Conservation (phyloP, 2,888 invertebrate genomes). For the Sarcophaga rosellei region DNA sequence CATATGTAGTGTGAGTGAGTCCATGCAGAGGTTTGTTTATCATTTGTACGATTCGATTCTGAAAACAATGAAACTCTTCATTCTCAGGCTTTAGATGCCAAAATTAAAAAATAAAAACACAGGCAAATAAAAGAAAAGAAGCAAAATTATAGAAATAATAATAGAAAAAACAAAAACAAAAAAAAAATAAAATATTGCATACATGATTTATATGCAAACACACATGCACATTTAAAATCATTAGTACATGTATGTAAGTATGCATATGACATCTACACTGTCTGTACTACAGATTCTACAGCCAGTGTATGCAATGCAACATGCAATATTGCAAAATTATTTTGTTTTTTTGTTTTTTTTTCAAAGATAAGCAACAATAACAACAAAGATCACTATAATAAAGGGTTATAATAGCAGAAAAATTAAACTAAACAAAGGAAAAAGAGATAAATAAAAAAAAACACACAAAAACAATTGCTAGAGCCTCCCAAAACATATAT, state of each 20-base stretch:
- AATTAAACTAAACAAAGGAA: constrained; percentile 23
- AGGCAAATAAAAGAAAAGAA: background rate
- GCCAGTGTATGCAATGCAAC: constrained; percentile 33
- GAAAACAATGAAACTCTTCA: constrained; percentile 61
- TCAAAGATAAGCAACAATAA: constrained; percentile 59
- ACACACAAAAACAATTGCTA: constrained; percentile 20
- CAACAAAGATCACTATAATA: constrained; percentile 33
- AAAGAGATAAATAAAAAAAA: constrained; percentile 36
- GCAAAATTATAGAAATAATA: background rate
- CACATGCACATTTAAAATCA: constrained; percentile 5
- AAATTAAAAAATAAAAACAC: background rate
- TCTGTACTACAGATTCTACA: too few relatives aligned
- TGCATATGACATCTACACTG: constrained; percentile 4
- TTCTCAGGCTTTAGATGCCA: constrained; percentile 55
- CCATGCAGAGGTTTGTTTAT: background rate
- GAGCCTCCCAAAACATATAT: constrained; percentile 27
- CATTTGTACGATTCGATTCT: constrained; percentile 50
- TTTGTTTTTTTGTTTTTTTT: constrained; percentile 19
- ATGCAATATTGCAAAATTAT: constrained; percentile 68
- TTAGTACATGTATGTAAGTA: background rate
- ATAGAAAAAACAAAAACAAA: background rate
- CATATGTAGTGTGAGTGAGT: background rate
- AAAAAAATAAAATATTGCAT: background rate
- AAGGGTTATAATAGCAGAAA: constrained; percentile 20
- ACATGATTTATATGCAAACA: constrained; percentile 9